A percentile compares a stretch with the other conserved stretches of the same genome.
Conservation (phyloP, 2,888 invertebrate genomes). For the Nezara viridula region DNA sequence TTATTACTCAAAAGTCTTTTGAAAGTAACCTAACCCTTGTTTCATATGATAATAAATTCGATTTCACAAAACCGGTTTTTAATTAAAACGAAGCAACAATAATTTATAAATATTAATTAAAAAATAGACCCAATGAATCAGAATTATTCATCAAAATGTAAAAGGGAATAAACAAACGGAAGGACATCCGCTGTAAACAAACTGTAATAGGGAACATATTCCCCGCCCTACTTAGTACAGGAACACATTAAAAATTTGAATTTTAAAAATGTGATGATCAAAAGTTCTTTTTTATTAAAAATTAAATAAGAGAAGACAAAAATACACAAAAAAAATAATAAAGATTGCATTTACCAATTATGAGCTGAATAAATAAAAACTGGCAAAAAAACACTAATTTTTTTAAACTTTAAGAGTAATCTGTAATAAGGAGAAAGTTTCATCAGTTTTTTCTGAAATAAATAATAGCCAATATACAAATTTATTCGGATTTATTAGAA, state of each 20-base stretch:
- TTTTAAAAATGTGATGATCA: neutral
- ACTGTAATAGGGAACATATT: neutral
- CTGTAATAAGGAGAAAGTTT: too few species aligned
- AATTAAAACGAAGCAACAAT: neutral
- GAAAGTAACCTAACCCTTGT: too few species aligned
- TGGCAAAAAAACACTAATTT: too few species aligned
- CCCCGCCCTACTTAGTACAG: neutral
- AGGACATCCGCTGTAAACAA: constrained; percentile 35
- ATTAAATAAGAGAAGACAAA: neutral
- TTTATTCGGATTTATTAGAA: too few species aligned
- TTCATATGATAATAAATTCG: too few species aligned
- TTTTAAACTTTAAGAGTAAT: too few species aligned
- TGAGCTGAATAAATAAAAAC: too few species aligned
- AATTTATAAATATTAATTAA: neutral
- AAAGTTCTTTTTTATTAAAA: neutral
- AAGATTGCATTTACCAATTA: too few species aligned
- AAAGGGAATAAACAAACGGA: constrained; percentile 11
- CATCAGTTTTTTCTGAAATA: too few species aligned
- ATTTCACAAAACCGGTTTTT: too few species aligned
- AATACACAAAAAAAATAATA: neutral
- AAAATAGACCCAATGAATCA: neutral
- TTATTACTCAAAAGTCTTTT: too few species aligned
- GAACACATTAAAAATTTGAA: neutral
- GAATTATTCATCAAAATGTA: constrained; percentile 22
- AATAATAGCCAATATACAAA: too few species aligned